These are phyloP conservation scores for Zosterops japonicus DNA, from an alignment of 2,113 vertebrate species.

Conservation along the genomic window DNA sequence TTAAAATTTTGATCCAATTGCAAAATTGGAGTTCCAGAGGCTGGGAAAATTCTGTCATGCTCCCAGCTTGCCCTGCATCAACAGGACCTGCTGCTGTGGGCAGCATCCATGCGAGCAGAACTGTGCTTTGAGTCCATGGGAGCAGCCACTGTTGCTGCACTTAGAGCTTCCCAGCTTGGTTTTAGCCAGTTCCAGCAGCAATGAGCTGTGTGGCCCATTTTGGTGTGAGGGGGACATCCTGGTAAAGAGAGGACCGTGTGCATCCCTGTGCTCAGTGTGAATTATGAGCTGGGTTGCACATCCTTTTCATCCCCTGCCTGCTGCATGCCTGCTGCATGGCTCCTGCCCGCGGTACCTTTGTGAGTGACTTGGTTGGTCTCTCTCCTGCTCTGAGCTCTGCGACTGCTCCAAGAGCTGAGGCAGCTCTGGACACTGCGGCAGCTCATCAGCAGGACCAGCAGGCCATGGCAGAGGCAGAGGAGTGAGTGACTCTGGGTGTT, in stretches of 20 bases:
- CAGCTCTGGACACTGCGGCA: fast-evolving
- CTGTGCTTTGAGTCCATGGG: fast-evolving
- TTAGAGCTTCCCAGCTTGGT: neutral
- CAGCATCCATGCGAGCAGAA: fast-evolving
- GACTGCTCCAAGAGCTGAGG: neutral
- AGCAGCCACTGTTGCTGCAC: neutral
- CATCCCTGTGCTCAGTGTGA: neutral
- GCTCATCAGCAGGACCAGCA: neutral
- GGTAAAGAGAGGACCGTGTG: neutral
- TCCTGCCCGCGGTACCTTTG: neutral
- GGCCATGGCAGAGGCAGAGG: neutral
- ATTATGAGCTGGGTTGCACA: fast-evolving
- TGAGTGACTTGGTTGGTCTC: fast-evolving
- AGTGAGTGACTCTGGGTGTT: neutral
- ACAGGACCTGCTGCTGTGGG: neutral
- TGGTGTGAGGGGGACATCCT: too few relatives aligned
- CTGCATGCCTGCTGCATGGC: fast-evolving
- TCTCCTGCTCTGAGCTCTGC: neutral
- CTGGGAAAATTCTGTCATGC: neutral
- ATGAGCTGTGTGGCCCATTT: neutral
- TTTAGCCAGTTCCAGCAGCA: neutral
- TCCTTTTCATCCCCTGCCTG: neutral
- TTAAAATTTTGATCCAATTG: neutral
- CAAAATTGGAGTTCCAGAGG: neutral
- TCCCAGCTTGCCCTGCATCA: neutral